Conservation (phyloP, 2,888 invertebrate genomes). For the Myathropa florea region DNA sequence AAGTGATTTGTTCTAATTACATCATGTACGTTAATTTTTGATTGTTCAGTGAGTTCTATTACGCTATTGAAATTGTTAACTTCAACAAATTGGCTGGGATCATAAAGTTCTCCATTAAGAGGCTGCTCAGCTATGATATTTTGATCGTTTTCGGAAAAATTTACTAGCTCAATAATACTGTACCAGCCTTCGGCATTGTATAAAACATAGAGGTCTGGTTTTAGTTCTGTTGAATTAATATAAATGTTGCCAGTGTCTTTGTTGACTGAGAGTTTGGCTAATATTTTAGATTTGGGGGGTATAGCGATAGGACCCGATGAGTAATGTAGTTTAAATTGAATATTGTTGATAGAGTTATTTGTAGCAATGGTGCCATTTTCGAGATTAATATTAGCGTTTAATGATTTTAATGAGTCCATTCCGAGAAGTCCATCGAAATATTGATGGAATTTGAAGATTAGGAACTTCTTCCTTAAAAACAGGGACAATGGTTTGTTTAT, state of each 20-base stretch:
- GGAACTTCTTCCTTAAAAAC: not conserved
- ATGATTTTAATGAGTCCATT: not conserved
- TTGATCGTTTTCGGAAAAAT: not conserved
- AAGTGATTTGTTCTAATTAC: not conserved
- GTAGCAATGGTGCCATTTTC: not conserved
- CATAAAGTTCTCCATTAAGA: not conserved
- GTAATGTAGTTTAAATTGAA: too few species aligned
- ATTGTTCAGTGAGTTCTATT: not conserved
- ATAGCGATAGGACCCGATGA: too few species aligned
- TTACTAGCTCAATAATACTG: not conserved
- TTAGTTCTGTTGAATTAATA: not conserved
- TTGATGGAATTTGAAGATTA: conserved; percentile 7
- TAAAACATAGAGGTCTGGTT: not conserved
- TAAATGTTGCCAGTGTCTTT: not conserved
- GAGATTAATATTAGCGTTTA: not conserved
- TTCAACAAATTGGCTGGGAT: conserved; percentile 1
- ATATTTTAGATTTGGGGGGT: not conserved
- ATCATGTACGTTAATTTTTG: not conserved
- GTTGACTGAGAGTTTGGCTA: too few species aligned
- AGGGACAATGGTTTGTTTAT: not conserved
- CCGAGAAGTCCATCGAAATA: conserved; percentile 2
- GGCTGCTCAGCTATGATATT: not conserved
- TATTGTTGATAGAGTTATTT: not conserved
- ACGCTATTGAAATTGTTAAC: conserved; percentile 3
- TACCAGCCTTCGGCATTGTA: not conserved